Evolutionary conservation across 2,888 invertebrate species (phyloP), one percentile per base, ranked within the genome.

Genomic region (Exocentrus adspersus): DNA sequence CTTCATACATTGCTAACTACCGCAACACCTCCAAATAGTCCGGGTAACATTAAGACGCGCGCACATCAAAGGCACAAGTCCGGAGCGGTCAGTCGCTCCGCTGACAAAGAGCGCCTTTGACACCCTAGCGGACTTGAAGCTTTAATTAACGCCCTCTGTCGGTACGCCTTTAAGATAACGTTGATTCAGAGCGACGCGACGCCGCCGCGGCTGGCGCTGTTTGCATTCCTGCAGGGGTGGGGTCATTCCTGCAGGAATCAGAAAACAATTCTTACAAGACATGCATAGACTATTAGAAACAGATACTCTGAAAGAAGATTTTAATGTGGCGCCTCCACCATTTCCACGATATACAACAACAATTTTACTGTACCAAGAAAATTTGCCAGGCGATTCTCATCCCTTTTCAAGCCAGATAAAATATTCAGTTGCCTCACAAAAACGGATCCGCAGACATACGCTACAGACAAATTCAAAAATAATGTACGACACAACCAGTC

Each of bases 1-100:
- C 71, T 75, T 79, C 77, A 80, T 80, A 79, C 80, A 79, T 81
- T 79, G 78, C 79, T 80, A 78, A 80, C 79, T 76, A 80, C 81
- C 81, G 77, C 82, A 81, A 81, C 81, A 80, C 81, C 81, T 81
- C 80, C 77, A 78, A 80, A 80, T 79, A 80, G 81, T 79, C 78
- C 73, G 77, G n/a, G 80, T 81, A 80, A 81, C 79, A 81, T 79
- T 81, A 81, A 81, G 81, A 81, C 79, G 77, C 78, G 77, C 78
- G 80, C 79, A 81, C 81, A 80, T 80, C 79, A 79, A 80, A 80
- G 79, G 77, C 69, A 66, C 72, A 77, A 78, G 77, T 78, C 77
- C 75, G 77, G 73, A 75, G 77, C 77, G 80, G 80, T 80, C 80
- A 81, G 78, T 80, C 75, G 79, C 75, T 76, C 79, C 74, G 66